Percentiles rank a stretch among this genome's conserved stretches.
Evolutionary conservation across 2,888 invertebrate genomes (phyloP).

Genomic region (Machimus atricapillus): DNA sequence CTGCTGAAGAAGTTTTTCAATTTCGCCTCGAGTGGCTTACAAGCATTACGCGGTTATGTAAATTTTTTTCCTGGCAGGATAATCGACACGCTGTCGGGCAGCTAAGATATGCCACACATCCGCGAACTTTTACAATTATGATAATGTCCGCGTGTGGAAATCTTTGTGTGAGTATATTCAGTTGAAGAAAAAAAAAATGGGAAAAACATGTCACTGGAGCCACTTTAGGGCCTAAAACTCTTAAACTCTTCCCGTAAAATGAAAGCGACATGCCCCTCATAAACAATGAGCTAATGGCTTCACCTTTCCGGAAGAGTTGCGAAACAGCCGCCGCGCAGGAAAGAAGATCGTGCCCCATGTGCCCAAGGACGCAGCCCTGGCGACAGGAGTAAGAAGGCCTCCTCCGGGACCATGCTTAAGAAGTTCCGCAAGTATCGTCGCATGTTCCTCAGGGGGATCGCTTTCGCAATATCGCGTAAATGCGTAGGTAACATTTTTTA

Average conservation of each 20-base stretch:
- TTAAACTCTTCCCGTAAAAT: conserved; percentile 18
- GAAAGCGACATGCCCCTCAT: conserved; percentile 12
- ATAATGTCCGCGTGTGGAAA: neutral
- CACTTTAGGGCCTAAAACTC: conserved; percentile 4
- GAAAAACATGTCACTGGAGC: conserved; percentile 17
- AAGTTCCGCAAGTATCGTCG: neutral
- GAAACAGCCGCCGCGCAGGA: neutral
- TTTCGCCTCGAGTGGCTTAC: neutral
- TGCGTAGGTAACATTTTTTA: neutral
- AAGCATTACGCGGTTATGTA: neutral
- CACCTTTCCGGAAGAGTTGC: conserved; percentile 17
- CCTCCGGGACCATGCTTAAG: neutral
- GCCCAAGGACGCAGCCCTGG: neutral
- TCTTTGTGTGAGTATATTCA: neutral
- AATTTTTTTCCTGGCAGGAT: neutral
- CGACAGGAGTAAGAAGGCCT: neutral
- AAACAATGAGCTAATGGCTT: conserved; percentile 26
- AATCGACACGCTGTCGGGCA: neutral
- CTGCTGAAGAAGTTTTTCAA: neutral
- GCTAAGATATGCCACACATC: neutral
- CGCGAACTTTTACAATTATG: conserved; percentile 2
- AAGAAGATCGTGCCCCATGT: neutral
- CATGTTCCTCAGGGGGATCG: neutral
- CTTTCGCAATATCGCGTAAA: neutral
- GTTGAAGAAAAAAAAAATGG: neutral